Base-by-base conservation (phyloP, 1,140 invertebrate species). In the Dreissena rostriformis region DNA sequence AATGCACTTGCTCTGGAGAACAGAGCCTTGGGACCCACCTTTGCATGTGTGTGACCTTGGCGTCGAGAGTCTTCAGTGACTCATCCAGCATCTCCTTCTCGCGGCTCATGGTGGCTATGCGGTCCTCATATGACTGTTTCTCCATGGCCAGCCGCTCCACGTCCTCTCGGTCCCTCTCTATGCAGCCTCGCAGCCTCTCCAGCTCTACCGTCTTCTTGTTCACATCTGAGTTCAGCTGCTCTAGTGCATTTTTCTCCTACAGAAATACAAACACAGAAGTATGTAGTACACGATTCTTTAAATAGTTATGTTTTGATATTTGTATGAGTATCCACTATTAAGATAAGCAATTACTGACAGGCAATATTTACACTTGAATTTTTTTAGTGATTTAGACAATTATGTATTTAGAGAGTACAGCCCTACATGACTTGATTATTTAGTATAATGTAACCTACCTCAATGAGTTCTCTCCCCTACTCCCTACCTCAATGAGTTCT, bases 21-120 rank as follows among this genome's bases (percentile, higher is more conserved):
- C 39, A 39, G 8, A 2, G 4, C 39, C 39, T 39, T 39, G 39
- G 39, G 39, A 8, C 80, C 79, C 39, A 92, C 91, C 90, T 88
- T 80, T 90, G 91, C 89, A 92, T 89, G 28, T 85, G 86, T 68
- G 89, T 90, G 6, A 91, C 81, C 86, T 92, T 92, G 70, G 90
- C 89, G 71, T 92, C 91, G 26, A 91, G 63, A 26, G 77, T 87
- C 70, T 90, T 91, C 68, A 87, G 90, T 65, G 73, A 84, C 26
- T 92, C 90, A 51, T 90, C 87, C 57, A 92, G 71, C 68, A 91
- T 83, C 22, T 92, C 90, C 66, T 87, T 88, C 51, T 92, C 91
- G 52, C 88, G 75, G 0, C 78, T 85, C 78, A 92, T 74, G 19
- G 87, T 86, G 0, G 67, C 63, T n/a, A 92, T 88, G 10, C 90